A percentile compares a stretch with the other conserved stretches of the same genome.
Evolutionary conservation across 2,113 vertebrate genomes (phyloP).

Genomic region (Aegithalos caudatus): DNA sequence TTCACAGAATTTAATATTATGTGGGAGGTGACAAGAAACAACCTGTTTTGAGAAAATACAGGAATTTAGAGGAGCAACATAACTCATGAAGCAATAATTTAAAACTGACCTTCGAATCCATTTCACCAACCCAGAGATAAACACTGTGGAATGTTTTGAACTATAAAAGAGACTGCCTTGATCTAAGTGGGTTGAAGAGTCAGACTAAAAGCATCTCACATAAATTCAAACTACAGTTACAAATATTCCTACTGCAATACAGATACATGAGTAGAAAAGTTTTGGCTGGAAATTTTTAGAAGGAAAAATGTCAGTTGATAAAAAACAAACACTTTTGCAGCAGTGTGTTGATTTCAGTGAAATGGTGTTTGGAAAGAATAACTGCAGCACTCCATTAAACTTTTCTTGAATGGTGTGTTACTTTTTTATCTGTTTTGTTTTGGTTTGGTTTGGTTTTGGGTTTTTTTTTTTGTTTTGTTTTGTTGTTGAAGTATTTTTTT

Average conservation of each 20-base stretch:
- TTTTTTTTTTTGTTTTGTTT: too few relatives aligned
- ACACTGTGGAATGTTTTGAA: slow-evolving; percentile 27
- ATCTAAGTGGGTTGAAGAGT: slow-evolving; percentile 8
- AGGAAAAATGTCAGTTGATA: background rate
- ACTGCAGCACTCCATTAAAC: background rate
- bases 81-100: slow-evolving; percentile 14
- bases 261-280: background rate
- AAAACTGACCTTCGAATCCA: slow-evolving; percentile 11
- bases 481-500: background rate
- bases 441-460: too few relatives aligned
- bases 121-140: slow-evolving; percentile 28
- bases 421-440: background rate
- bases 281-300: background rate
- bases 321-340: background rate
- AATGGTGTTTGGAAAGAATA: background rate
- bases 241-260: background rate
- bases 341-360: background rate
- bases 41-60: background rate
- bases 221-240: slow-evolving; percentile 25
- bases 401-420: background rate
- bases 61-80: background rate
- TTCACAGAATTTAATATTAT: background rate
- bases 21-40: slow-evolving; percentile 12
- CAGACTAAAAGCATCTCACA: slow-evolving; percentile 31
- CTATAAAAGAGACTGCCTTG: background rate